Conservation (phyloP, 2,113 vertebrate genomes). For the Puffinus mauretanicus region DNA sequence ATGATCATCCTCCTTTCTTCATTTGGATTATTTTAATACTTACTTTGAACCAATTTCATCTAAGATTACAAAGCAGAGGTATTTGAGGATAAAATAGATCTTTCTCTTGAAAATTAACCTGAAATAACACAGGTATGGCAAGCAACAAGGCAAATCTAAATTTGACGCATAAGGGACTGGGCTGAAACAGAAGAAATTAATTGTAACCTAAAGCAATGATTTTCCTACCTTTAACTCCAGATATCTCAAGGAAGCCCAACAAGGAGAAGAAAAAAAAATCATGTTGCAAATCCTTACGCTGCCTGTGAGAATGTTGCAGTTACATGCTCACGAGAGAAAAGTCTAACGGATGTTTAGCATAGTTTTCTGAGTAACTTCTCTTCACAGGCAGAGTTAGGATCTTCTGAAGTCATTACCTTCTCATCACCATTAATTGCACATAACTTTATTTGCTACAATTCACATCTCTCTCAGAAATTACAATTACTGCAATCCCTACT, state of each 20-base stretch:
- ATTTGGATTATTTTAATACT: neutral
- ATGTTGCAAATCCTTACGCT: neutral
- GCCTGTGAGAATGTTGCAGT: neutral
- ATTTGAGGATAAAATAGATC: neutral
- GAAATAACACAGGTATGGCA: neutral
- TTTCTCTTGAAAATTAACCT: neutral
- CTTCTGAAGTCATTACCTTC: neutral
- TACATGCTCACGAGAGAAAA: neutral
- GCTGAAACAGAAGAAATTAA: neutral
- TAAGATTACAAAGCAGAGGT: neutral
- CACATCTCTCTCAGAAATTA: neutral
- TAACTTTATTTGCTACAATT: neutral
- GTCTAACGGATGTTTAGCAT: neutral
- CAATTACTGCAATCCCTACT: neutral
- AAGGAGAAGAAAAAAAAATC: neutral
- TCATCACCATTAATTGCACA: neutral
- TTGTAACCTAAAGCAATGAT: neutral
- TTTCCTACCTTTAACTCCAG: neutral
- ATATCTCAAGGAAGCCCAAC: neutral
- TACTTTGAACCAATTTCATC: neutral
- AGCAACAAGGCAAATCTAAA: neutral
- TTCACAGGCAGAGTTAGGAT: neutral
- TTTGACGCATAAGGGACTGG: neutral
- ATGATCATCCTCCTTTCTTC: neutral
- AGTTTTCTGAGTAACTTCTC: neutral